Percentiles rank a stretch among this genome's conserved stretches.
Conservation (phyloP, 2,888 invertebrate species). For the Pterostichus madidus region DNA sequence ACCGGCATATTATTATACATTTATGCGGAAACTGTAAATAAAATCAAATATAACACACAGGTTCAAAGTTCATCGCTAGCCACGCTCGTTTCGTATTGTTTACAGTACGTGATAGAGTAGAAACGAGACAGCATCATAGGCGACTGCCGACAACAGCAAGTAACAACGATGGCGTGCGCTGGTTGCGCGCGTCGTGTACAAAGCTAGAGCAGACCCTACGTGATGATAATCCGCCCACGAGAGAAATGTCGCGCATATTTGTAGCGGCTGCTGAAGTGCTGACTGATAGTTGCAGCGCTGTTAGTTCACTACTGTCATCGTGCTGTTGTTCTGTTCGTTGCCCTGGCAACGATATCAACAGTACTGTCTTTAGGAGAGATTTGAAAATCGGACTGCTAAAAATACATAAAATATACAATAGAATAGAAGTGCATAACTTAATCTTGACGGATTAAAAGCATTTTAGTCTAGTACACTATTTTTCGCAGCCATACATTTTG, state of each 20-base stretch:
- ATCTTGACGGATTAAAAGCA: too few relatives aligned
- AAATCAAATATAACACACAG: conserved; percentile 61
- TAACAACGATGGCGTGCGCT: neutral
- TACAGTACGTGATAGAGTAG: conserved; percentile 46
- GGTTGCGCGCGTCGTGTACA: neutral
- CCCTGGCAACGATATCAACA: neutral
- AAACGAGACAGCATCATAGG: conserved; percentile 5
- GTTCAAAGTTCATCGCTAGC: conserved; percentile 59
- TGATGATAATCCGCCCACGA: conserved; percentile 56
- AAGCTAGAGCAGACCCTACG: conserved; percentile 6
- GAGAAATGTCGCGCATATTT: conserved; percentile 56
- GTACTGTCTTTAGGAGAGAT: neutral
- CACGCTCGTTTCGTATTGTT: conserved; percentile 44
- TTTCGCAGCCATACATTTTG: too few relatives aligned
- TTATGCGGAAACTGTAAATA: conserved; percentile 63
- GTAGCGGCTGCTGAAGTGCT: neutral
- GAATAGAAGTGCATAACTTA: too few relatives aligned
- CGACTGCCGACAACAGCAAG: conserved; percentile 1
- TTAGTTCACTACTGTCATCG: neutral
- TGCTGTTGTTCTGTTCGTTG: neutral
- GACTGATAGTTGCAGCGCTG: neutral
- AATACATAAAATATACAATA: too few relatives aligned
- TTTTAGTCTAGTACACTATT: too few relatives aligned
- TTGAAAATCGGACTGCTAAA: too few relatives aligned
- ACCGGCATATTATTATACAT: conserved; percentile 52